phyloP scores from a whole-genome alignment of 2,888 invertebrate species.

The Melipona bicolor region DNA sequence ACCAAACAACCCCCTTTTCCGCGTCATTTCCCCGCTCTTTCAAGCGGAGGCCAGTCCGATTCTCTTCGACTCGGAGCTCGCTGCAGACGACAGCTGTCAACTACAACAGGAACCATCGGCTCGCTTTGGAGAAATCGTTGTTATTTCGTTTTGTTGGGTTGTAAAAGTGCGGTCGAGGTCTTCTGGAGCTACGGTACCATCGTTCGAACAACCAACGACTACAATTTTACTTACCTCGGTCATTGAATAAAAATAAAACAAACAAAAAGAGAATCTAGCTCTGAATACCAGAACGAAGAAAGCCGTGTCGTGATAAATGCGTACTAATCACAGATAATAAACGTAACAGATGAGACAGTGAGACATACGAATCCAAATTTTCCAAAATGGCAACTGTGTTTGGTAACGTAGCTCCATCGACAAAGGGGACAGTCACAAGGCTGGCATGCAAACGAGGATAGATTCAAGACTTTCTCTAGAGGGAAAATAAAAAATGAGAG shows the following conservation, averaged over 20 bases:
- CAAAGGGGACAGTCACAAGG: slow-evolving; percentile 51
- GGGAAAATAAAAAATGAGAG: not conserved
- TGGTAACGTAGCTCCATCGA: slow-evolving; percentile 64
- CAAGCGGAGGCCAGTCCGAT: slow-evolving; percentile 72
- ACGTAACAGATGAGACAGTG: not conserved
- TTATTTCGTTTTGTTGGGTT: slow-evolving; percentile 57
- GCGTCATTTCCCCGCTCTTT: slow-evolving; percentile 40
- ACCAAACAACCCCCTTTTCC: slow-evolving; percentile 13
- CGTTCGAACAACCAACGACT: not conserved
- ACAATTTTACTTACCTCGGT: slow-evolving; percentile 46
- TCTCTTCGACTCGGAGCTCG: slow-evolving; percentile 81
- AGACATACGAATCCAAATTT: not conserved
- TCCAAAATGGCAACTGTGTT: not conserved
- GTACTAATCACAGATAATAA: not conserved
- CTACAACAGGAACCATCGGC: slow-evolving; percentile 77
- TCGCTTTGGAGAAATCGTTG: slow-evolving; percentile 71
- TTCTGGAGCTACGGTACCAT: slow-evolving; percentile 64
- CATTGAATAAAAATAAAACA: not conserved
- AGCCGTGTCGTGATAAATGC: not conserved
- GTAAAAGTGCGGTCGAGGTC: slow-evolving; percentile 65
- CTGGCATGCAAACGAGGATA: slow-evolving; percentile 58
- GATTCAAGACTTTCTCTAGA: slow-evolving; percentile 21
- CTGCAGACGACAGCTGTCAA: slow-evolving; percentile 88
- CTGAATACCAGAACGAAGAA: not conserved
- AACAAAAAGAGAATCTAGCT: not conserved